Evolutionary conservation across 2,113 vertebrate species (phyloP).

Genomic region (Chauna torquata): DNA sequence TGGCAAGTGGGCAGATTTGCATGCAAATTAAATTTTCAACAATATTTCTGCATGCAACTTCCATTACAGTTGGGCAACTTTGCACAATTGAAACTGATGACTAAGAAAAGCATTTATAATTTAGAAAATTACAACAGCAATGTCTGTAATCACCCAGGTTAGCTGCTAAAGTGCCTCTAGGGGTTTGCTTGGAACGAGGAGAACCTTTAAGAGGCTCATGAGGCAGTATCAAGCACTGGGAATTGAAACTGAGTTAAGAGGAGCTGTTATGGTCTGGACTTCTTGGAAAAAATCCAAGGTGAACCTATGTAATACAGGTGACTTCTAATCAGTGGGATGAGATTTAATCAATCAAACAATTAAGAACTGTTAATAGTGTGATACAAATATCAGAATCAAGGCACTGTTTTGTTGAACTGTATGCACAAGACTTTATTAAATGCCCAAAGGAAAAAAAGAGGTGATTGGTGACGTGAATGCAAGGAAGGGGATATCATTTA

Average conservation of each 20-base stretch:
- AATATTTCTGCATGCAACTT: constrained; percentile 63
- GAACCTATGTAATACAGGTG: neutral
- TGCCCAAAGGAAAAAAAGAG: neutral
- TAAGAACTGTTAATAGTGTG: neutral
- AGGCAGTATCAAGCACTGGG: neutral
- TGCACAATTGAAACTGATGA: constrained; percentile 59
- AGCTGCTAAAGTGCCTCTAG: constrained; percentile 36
- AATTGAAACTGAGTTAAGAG: neutral
- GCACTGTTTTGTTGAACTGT: neutral
- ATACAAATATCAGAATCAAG: neutral
- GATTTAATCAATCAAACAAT: neutral
- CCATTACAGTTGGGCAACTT: constrained; percentile 63
- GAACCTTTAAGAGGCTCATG: constrained; percentile 28
- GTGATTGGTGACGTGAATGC: neutral
- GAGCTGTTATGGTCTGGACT: neutral
- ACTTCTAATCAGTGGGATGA: neutral
- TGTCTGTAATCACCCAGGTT: constrained; percentile 53
- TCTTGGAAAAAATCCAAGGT: neutral
- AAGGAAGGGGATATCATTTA: neutral
- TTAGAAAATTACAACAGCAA: constrained; percentile 18
- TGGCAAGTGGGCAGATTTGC: constrained; percentile 52
- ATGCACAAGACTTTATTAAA: neutral
- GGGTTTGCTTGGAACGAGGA: constrained; percentile 37
- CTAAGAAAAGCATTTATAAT: constrained; percentile 54
- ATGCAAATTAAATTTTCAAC: constrained; percentile 66